Evolutionary conservation across 1,140 invertebrate species (phyloP), one percentile per base, ranked within the genome.

Genomic region (Scaptomyza montana): DNA sequence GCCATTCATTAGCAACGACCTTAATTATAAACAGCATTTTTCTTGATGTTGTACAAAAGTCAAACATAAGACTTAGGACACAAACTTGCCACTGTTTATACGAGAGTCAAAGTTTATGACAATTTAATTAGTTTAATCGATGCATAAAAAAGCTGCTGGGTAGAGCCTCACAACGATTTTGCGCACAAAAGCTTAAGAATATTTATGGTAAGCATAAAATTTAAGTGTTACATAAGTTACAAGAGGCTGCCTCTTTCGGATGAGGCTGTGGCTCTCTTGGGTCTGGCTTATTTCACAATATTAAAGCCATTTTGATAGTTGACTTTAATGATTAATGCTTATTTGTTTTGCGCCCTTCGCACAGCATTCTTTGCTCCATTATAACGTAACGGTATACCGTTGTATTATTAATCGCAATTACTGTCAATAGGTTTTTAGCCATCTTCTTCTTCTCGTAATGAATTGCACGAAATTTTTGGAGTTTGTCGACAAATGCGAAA

Each of bases 101-200:
- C 39, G 33, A 39, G 30, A 36, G 71, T 69, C 57, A 51, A 74
- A 68, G 50, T 84, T 89, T 84, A 89, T 78, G 77, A 77, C 84
- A 89, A 80, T 84, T 89, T 89, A 89, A 89, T 89, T 84, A 84
- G 85, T 72, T 89, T 89, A 89, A 89, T 89, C 69, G 84, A 78
- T 77, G 80, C 77, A 87, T 84, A 85, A 87, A 89, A 77, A 30
- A 64, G 53, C 47, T 59, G 56, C 56, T 69, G 59, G 33, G 21
- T 25, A 25, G 28, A 74, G 39, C 16, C 28, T 60, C 56, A n/a
- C 12, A 28, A 41, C 19, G 21, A 45, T 39, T 59, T 56, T 21
- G 1, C 33, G 46, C 21, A n/a, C 41, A 10, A 8, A 43, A 49
- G 47, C 19, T 9, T 8, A 8, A 64, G 69, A 69, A 82, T 84